These are phyloP conservation scores for Sinonovacula constricta DNA, from an alignment of 1,140 invertebrate species.

Conservation along the genomic window DNA sequence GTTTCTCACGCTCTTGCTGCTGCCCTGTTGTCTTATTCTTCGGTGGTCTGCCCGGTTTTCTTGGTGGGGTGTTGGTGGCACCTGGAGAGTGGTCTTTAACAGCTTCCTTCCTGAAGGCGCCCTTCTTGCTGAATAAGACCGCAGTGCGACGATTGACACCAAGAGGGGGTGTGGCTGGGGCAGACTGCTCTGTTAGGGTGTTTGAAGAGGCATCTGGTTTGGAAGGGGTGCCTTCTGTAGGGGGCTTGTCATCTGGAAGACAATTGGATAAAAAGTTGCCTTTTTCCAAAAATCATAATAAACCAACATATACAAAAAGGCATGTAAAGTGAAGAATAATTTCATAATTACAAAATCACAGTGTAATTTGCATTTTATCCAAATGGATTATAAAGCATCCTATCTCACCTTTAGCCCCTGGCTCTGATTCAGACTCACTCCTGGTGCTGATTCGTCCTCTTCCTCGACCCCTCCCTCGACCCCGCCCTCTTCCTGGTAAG, in stretches of 20 bases:
- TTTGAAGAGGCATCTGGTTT: slow-evolving; percentile 40
- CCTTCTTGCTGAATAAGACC: slow-evolving; percentile 90
- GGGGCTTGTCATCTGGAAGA: slow-evolving; percentile 45
- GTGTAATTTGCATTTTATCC: too few species aligned
- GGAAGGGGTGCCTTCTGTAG: neutral
- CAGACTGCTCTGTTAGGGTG: slow-evolving; percentile 35
- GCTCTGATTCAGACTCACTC: slow-evolving; percentile 67
- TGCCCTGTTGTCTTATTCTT: slow-evolving; percentile 54
- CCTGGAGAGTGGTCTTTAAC: slow-evolving; percentile 46
- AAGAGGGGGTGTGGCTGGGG: slow-evolving; percentile 60
- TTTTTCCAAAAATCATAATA: too few species aligned
- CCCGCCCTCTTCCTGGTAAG: slow-evolving; percentile 56
- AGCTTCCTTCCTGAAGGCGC: slow-evolving; percentile 62
- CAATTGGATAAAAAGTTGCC: too few species aligned
- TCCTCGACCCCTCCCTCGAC: slow-evolving; percentile 63
- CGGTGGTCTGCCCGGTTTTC: slow-evolving; percentile 64
- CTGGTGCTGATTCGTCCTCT: slow-evolving; percentile 57
- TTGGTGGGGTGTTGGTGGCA: slow-evolving; percentile 49
- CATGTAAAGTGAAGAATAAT: too few species aligned
- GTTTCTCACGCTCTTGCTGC: slow-evolving; percentile 37
- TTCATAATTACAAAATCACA: too few species aligned
- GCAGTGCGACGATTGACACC: slow-evolving; percentile 90
- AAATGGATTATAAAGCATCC: too few species aligned
- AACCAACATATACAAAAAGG: too few species aligned
- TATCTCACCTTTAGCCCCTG: too few species aligned